phyloP scores from a whole-genome alignment of 2,888 invertebrate genomes.

The Dromius quadrimaculatus region DNA sequence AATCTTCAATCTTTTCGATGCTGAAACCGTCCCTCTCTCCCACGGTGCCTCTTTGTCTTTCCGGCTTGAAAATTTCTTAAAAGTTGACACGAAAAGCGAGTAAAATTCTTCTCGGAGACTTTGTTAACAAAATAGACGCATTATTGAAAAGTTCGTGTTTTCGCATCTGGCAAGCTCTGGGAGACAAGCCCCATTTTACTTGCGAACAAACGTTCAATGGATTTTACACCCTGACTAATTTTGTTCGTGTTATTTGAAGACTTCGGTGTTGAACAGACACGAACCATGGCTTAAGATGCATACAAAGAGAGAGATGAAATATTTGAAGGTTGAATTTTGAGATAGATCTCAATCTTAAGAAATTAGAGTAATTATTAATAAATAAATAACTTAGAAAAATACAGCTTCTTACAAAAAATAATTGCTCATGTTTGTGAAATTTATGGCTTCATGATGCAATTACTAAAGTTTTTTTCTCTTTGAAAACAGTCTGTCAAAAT shows the following conservation, averaged over 20 bases:
- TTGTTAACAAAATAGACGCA: constrained; percentile 38
- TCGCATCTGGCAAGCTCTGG: constrained; percentile 19
- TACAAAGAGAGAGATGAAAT: background rate
- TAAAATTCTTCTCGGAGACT: constrained; percentile 30
- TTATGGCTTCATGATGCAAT: too few species aligned
- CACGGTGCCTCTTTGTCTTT: constrained; percentile 13
- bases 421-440: too few species aligned
- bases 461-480: too few species aligned
- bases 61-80: constrained; percentile 16
- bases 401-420: too few species aligned
- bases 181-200: background rate
- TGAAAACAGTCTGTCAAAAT: too few species aligned
- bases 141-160: constrained; percentile 41
- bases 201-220: constrained; percentile 1
- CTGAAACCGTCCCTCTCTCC: background rate
- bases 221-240: constrained; percentile 11
- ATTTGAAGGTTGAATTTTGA: background rate
- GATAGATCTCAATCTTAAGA: too few species aligned
- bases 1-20: too few species aligned
- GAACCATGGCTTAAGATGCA: background rate
- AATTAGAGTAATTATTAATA: too few species aligned
- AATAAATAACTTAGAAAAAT: too few species aligned
- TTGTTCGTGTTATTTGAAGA: background rate
- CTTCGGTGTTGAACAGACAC: too few species aligned
- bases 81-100: constrained; percentile 39